Conservation (phyloP, 2,113 vertebrate genomes). For the Nannobrachium achirus region DNA sequence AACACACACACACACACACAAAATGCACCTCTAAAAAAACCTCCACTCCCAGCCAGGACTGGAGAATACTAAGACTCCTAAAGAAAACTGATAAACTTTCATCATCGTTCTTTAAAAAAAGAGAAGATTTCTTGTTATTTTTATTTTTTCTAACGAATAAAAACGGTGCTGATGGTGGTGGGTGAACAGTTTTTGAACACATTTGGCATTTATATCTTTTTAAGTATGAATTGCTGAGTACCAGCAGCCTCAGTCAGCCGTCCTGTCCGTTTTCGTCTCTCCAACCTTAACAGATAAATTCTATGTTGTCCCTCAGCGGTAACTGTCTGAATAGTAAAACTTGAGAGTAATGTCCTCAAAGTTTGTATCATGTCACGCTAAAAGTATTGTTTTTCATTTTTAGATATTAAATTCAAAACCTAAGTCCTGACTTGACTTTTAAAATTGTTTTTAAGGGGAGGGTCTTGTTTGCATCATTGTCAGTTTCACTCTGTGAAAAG, state of each 20-base stretch:
- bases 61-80: neutral
- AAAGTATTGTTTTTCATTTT: too few relatives aligned
- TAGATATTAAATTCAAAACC: too few relatives aligned
- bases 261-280: neutral
- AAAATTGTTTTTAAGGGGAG: too few relatives aligned
- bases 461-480: too few relatives aligned
- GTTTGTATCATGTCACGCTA: too few relatives aligned
- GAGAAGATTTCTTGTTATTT: slow-evolving; percentile 9
- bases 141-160: slow-evolving; percentile 42
- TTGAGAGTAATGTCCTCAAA: too few relatives aligned
- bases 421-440: too few relatives aligned
- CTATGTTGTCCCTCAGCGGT: neutral
- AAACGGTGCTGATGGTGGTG: slow-evolving; percentile 25
- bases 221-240: slow-evolving; percentile 19
- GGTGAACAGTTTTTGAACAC: neutral
- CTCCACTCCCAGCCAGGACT: slow-evolving; percentile 18
- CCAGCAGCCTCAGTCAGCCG: slow-evolving; percentile 16
- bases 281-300: neutral
- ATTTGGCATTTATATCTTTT: slow-evolving; percentile 46
- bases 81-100: neutral
- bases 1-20: too few relatives aligned
- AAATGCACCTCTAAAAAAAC: too few relatives aligned
- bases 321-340: neutral
- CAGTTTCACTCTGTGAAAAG: too few relatives aligned
- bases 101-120: slow-evolving; percentile 15